Evolutionary conservation across 2,113 vertebrate genomes (phyloP).

Genomic region (Dipodomys spectabilis): DNA sequence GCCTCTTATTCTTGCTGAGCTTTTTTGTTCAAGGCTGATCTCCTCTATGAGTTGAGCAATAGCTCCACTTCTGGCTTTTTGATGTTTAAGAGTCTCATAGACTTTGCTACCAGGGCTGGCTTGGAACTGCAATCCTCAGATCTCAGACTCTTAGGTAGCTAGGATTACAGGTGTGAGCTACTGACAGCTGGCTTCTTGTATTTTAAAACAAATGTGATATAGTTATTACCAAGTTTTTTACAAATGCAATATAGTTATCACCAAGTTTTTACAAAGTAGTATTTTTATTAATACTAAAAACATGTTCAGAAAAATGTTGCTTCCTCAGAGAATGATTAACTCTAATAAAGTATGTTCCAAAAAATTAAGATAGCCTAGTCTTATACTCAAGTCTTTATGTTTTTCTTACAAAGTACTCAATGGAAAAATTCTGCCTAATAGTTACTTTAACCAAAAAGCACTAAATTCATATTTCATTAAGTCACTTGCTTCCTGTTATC

Average conservation of each 20-base stretch:
- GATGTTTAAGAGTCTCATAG: too few species aligned
- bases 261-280: slow-evolving; percentile 31
- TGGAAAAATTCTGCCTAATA: background rate
- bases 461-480: background rate
- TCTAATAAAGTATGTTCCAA: slow-evolving; percentile 4
- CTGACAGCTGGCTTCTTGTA: background rate
- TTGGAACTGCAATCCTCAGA: too few species aligned
- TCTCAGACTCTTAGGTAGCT: too few species aligned
- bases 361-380: slow-evolving; percentile 25
- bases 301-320: slow-evolving; percentile 28
- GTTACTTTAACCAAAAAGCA: background rate
- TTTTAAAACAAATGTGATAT: slow-evolving; percentile 49
- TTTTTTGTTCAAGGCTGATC: background rate
- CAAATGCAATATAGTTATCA: slow-evolving; percentile 4
- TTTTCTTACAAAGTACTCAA: slow-evolving; percentile 28
- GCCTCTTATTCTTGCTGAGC: too few species aligned
- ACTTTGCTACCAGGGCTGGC: too few species aligned
- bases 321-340: slow-evolving; percentile 15
- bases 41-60: background rate
- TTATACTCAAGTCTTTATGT: background rate
- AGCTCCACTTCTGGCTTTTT: too few species aligned
- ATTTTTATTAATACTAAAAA: slow-evolving; percentile 51
- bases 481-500: slow-evolving; percentile 21
- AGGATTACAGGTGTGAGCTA: too few species aligned
- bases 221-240: background rate